Evolutionary conservation across 2,113 vertebrate genomes (phyloP).

Genomic region (Theristicus caerulescens): DNA sequence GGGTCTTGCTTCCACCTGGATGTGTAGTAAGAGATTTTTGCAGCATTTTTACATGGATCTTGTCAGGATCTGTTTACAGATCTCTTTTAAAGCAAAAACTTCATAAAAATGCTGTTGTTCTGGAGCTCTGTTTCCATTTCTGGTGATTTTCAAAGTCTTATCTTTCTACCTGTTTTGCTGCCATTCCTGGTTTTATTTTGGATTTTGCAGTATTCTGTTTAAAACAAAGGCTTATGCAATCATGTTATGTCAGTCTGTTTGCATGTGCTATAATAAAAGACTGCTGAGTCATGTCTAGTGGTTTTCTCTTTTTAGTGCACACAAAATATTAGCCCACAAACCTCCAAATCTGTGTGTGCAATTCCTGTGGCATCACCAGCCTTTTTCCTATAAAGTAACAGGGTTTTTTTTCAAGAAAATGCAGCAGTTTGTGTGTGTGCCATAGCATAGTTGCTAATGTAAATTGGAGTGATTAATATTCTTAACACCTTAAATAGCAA

Average conservation of each 20-base stretch:
- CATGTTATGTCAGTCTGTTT: not conserved
- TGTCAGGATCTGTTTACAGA: not conserved
- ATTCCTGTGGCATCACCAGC: rapidly evolving
- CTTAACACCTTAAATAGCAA: not conserved
- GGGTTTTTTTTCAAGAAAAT: not conserved
- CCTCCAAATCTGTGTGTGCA: not conserved
- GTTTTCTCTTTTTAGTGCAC: not conserved
- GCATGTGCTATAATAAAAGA: not conserved
- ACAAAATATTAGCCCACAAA: not conserved
- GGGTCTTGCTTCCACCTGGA: not conserved
- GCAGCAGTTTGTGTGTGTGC: not conserved
- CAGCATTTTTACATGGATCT: not conserved
- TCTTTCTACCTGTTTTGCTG: not conserved
- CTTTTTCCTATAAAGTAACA: not conserved
- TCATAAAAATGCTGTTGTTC: not conserved
- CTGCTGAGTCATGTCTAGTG: not conserved
- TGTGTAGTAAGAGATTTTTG: not conserved
- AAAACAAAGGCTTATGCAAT: not conserved
- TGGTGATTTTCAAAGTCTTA: not conserved
- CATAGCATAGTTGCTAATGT: not conserved
- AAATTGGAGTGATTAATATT: not conserved
- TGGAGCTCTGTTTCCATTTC: not conserved
- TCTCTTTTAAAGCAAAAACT: not conserved
- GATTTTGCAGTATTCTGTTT: not conserved
- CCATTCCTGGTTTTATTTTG: not conserved